A percentile compares a stretch with the other conserved stretches of the same genome.
phyloP scores from a whole-genome alignment of 2,888 invertebrate genomes.

The Xestia xanthographa region DNA sequence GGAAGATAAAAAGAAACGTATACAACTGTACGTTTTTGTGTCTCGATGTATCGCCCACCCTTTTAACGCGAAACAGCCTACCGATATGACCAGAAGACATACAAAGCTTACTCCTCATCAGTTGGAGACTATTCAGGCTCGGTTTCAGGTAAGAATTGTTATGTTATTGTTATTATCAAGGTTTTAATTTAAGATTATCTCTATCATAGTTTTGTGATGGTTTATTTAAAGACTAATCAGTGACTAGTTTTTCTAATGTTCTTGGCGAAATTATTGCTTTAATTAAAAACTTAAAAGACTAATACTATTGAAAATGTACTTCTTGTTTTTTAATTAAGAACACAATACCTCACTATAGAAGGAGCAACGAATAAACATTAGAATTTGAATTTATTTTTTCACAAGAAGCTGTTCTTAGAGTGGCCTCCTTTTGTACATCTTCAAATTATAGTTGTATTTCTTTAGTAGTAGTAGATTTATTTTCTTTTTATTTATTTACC shows the following conservation, averaged over 20 bases:
- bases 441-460: background rate
- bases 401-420: background rate
- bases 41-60: constrained; percentile 99
- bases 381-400: background rate
- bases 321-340: background rate
- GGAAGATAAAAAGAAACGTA: constrained; percentile 97
- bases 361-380: too few species aligned
- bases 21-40: constrained; percentile 99
- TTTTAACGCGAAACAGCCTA: constrained; percentile 99
- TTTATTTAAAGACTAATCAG: too few species aligned
- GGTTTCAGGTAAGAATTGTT: constrained; percentile 94
- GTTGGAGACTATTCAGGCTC: constrained; percentile 97
- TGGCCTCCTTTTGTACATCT: background rate
- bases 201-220: background rate
- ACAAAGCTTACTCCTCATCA: constrained; percentile 99
- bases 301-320: too few species aligned
- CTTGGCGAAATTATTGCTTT: too few species aligned
- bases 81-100: constrained; percentile 98
- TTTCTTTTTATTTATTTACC: background rate
- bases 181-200: background rate
- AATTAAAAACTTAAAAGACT: too few species aligned
- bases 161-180: background rate
- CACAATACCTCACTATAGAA: background rate
- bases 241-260: too few species aligned
- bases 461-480: background rate